A percentile compares a stretch with the other conserved stretches of the same genome.
Evolutionary conservation across 2,113 vertebrate genomes (phyloP).

Genomic region (Macaca fascicularis): T2T-MFA8v1.1 NC_088388.1:131367001-131367500

Average conservation of each 20-base stretch:
- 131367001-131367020: not conserved
- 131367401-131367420: not conserved
- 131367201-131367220: not conserved
- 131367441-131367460: not conserved
- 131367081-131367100: not conserved
- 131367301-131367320: not conserved
- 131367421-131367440: not conserved
- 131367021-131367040: not conserved
- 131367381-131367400: not conserved
- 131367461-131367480: not conserved
- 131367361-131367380: conserved; percentile 1
- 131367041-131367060: not conserved
- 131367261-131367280: not conserved
- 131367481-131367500: not conserved
- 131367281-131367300: not conserved
- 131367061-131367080: not conserved
- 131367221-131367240: not conserved
- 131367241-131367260: not conserved
- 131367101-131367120: not conserved
- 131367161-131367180: not conserved
- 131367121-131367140: not conserved
- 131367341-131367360: not conserved
- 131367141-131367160: not conserved
- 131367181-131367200: not conserved
- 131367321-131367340: not conserved